Percentiles rank a stretch among this genome's conserved stretches.
Evolutionary conservation across 2,797 vertebrate genomes (phyloP).

Genomic region (Adelosebastes latens): DNA sequence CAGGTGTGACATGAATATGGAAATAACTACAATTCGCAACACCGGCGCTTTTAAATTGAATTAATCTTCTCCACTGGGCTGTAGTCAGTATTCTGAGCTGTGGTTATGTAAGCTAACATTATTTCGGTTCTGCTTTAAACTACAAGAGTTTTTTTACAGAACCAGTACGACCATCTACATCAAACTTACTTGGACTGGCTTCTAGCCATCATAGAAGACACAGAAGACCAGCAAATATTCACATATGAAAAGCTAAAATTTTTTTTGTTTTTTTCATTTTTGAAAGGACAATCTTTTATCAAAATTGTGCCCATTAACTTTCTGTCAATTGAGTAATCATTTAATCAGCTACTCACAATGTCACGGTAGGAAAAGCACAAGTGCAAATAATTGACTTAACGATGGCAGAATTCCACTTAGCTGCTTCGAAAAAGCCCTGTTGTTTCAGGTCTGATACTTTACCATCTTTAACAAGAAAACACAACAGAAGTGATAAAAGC

Average conservation of each 20-base stretch:
- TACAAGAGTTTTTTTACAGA: background rate
- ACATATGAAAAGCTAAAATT: too few species aligned
- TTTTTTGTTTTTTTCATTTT: too few species aligned
- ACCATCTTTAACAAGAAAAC: background rate
- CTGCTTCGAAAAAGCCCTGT: background rate
- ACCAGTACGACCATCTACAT: background rate
- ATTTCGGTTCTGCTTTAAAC: background rate
- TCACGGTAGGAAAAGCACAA: background rate
- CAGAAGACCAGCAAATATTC: too few species aligned
- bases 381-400: background rate
- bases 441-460: background rate
- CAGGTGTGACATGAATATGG: slow-evolving; percentile 13
- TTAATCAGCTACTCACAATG: background rate
- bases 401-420: background rate
- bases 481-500: background rate
- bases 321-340: background rate
- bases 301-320: background rate
- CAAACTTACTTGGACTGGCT: background rate
- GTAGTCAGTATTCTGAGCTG: background rate
- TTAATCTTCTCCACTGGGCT: background rate
- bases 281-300: too few species aligned
- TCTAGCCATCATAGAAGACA: too few species aligned
- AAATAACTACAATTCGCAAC: background rate
- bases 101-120: background rate
- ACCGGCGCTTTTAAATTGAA: background rate